Evolutionary conservation across 2,888 invertebrate species (phyloP), one percentile per base, ranked within the genome.

Genomic region (Proisotoma minuta): DNA sequence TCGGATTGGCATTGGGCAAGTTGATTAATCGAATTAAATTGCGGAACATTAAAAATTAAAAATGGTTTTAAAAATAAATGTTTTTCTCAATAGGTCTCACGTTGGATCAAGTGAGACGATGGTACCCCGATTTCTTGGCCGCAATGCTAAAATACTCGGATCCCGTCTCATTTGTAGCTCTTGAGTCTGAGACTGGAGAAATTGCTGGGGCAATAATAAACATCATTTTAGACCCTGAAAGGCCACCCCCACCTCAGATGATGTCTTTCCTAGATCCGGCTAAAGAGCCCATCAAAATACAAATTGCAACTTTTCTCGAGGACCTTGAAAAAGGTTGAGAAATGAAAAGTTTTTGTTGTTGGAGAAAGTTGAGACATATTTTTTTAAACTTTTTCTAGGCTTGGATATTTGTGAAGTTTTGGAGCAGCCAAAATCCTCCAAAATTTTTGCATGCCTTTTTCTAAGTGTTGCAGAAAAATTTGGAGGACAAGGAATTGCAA

Each of bases 1-100:
- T 64, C 28, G 64, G 64, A 15, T 26, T 64, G 4, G 64, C 64
- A n/a, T 50, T 64, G 40, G 64, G 63, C 60, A 40, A 34, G 57
- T 3, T 48, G 8, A 12, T 8, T 12, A 8, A 34, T 12, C 12
- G 39, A 34, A 12, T 12, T 34, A 8, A 34, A 8, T 34, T 12
- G 39, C 39, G 12, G 12, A 34, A 8, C 10, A 8, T 12, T 12
- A 34, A 34, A 8, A 12, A 34, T 12, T 12, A 34, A 34, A 12
- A 12, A 34, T 12, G 10, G 10, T 50, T 18, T 18, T 29, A 23
- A n/a, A 22, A 23, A 48, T n/a, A n/a, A n/a, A n/a, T n/a, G n/a
- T n/a, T n/a, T n/a, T n/a, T n/a, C n/a, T n/a, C n/a, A n/a, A 5
- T 27, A 60, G 63, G 63, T 12, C 26, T 64, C n/a, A 60, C 64